Base-by-base conservation (phyloP, 2,888 invertebrate species). In the Xylocampa areola region DNA sequence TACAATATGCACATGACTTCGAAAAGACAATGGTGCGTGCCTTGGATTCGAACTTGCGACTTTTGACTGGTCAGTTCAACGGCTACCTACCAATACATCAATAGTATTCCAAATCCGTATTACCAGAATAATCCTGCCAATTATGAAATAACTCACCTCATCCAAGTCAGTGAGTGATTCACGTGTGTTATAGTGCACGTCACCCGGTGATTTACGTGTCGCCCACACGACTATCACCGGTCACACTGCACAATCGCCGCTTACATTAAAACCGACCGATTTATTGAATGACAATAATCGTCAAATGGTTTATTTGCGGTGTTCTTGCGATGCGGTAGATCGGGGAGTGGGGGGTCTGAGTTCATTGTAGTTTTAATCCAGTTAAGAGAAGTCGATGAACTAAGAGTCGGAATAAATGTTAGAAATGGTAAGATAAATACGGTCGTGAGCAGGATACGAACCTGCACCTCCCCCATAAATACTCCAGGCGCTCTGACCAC, bases 161-260 rank as follows among this genome's bases (percentile, higher is more conserved):
- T 76, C 76, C 69, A 64, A 52, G 47, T 69, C 81, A 67, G 73
- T 80, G 88, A 86, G 83, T 87, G 88, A 88, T 85, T 77, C 82
- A 82, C 84, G 81, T 80, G 76, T 59, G 54, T 79, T 91, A 90
- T 90, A 91, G 68, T 39, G 80, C 74, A 80, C 81, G 85, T 80
- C 81, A 73, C 76, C 30, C 68, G 43, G 54, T 90, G 91, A 92
- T 91, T 91, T 90, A 91, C 80, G 77, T 68, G 71, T 78, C 77
- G 74, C 82, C 81, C 57, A 52, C 58, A 41, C 52, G 48, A 58
- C 71, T 70, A 69, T 67, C 51, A 67, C 66, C 14, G 23, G 27
- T 30, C 30, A 33, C 50, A 13, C 11, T 41, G 17, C 29, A 54
- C 36, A 35, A 39, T 32, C 40, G 36, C 23, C 30, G 29, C 50